phyloP scores from a whole-genome alignment of 2,888 invertebrate species.

The Strigamia maritima region DNA sequence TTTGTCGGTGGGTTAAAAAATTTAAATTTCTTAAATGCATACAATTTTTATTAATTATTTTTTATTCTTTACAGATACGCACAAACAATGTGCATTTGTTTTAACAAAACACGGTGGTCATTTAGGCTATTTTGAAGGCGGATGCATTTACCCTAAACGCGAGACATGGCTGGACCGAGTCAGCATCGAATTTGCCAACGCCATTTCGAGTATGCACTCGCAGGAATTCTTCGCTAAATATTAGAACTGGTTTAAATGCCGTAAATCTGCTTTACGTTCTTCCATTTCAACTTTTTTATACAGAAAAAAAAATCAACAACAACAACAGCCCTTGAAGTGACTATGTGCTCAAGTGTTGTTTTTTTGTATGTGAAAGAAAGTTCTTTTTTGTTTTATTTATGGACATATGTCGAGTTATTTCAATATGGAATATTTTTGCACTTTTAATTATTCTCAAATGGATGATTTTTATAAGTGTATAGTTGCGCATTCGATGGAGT shows the following conservation, averaged over 20 bases:
- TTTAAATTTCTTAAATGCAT: background rate
- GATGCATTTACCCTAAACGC: conserved; percentile 77
- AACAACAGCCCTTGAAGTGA: background rate
- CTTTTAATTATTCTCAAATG: background rate
- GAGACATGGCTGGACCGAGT: conserved; percentile 91
- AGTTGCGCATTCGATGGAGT: conserved; percentile 3
- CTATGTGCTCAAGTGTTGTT: conserved; percentile 8
- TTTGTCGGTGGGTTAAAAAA: conserved; percentile 68
- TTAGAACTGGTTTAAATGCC: background rate
- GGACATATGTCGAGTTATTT: background rate
- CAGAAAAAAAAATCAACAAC: background rate
- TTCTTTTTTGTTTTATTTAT: background rate
- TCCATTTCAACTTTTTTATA: background rate
- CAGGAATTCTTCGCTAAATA: conserved; percentile 5
- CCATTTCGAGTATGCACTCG: conserved; percentile 42
- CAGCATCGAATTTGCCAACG: conserved; percentile 71
- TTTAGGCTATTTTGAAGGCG: conserved; percentile 91
- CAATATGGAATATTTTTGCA: conserved; percentile 19
- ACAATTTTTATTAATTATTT: background rate
- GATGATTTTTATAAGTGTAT: background rate
- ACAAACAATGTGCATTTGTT: conserved; percentile 68
- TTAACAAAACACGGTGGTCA: conserved; percentile 90
- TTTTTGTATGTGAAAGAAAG: background rate
- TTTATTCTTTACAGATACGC: conserved; percentile 57
- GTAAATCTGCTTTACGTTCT: background rate